Evolutionary conservation across 2,797 vertebrate genomes (phyloP), one percentile per base, ranked within the genome.

Genomic region (Ataeniobius toweri): DNA sequence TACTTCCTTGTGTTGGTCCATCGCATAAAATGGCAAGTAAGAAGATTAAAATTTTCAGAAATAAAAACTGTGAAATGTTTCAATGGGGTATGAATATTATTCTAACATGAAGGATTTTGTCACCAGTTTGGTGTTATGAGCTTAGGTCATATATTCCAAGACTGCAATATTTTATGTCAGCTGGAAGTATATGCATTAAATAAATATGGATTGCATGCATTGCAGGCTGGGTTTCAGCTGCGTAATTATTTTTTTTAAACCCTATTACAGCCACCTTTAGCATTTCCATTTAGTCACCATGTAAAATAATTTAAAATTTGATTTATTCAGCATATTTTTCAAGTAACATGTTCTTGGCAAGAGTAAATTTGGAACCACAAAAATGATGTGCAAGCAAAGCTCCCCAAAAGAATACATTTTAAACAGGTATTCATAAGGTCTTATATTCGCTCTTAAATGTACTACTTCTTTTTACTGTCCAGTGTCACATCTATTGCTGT

Each of bases 381-480:
- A 85, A 78, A 39, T 44, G 26, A 56, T 50, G 26, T 69, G 58
- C 65, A 71, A 76, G 70, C 56, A 77, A 75, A 81, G 75, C 70
- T 67, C 48, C 65, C 69, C 28, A 79, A 63, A 79, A 48, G 24
- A 77, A 83, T 70, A 67, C 69, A 3, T 71, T 82, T 69, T 61
- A 78, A 83, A 53, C 53, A 26, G 55, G 22, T 77, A 71, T 82
- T 75, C 26, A 50, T 46, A 73, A 73, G 85, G 44, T 63, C 59
- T 77, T 78, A 61, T 61, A 81, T 65, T 44, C 65, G 51, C 83
- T 84, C 79, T 50, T 75, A 59, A 74, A 86, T 78, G 67, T 76
- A 78, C 71, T 81, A 65, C 46, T 74, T 39, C 67, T 79, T 39
- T 74, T 89, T 82, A 59, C 74, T 80, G 14, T 59, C 8, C 77